Base-by-base conservation (phyloP, 2,888 invertebrate genomes). In the Fragum whitleyi region DNA sequence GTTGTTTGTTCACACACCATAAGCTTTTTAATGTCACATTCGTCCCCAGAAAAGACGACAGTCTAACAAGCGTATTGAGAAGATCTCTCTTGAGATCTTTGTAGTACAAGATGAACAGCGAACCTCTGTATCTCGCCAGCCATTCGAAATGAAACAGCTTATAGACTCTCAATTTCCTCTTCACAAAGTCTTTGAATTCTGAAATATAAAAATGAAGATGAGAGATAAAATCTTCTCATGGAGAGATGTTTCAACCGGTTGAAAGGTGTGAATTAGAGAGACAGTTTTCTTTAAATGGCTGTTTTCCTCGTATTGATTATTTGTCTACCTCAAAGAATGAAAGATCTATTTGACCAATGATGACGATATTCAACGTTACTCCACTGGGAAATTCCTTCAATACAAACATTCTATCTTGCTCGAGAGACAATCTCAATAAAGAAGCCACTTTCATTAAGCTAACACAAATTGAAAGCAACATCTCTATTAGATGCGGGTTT, bases 281-380 rank as follows among this genome's bases (percentile, higher is more conserved):
- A n/a, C n/a, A n/a, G n/a, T n/a, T n/a, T n/a, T n/a, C n/a, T n/a
- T n/a, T n/a, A n/a, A n/a, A n/a, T n/a, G n/a, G 72, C 74, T 7
- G 67, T 26, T 5, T 42, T 72, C 11, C 71, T 81, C 16, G 62
- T 81, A 32, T 47, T 68, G 3, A 61, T 71, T 16, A 74, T 81
- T 14, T 77, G 81, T 62, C 7, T 39, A 29, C 81, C 77, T 26
- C 19, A 62, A 42, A 51, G 53, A 29, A 61, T 77, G 42, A 39
- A 71, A 6, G 3, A 39, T 9, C 6, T 51, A 19, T 53, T 69
- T n/a, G 32, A 62, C 14, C 39, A 39, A 39, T 14, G 39, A 39
- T 14, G 14, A 39, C 39, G 39, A 39, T 39, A 39, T 14, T 39
- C 14, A 39, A n/a, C n/a, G n/a, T n/a, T n/a, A n/a, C n/a, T n/a